Percentiles rank a stretch among this genome's conserved stretches.
phyloP scores from a whole-genome alignment of 1,140 invertebrate species.

The Platyscapa corneri region DNA sequence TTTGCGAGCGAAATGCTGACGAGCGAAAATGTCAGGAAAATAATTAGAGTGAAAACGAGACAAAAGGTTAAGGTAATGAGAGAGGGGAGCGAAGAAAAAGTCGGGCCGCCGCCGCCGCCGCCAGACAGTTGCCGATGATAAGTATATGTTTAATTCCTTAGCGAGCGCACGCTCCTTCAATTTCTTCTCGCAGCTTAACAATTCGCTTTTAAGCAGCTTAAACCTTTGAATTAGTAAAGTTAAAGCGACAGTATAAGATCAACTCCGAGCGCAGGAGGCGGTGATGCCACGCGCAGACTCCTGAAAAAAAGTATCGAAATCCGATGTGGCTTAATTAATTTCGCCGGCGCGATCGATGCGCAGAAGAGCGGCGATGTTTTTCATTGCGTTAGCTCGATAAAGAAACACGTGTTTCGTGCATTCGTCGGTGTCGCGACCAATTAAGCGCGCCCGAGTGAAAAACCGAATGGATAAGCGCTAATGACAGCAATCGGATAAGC shows the following conservation, averaged over 20 bases:
- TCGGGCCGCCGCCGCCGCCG: no score
- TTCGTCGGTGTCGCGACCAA: no score
- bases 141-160: neutral
- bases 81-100: neutral
- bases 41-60: constrained; percentile 29
- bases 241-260: neutral
- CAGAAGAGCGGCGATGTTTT: neutral
- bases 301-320: no score
- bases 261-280: neutral
- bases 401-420: no score
- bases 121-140: neutral
- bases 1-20: constrained; percentile 11
- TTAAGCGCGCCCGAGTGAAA: no score
- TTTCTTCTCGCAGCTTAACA: neutral
- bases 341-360: neutral
- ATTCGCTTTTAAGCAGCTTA: neutral
- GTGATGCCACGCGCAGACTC: neutral
- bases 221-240: neutral
- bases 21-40: constrained; percentile 11
- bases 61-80: neutral
- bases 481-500: no score
- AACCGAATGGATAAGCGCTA: no score
- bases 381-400: no score
- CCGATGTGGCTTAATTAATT: no score
- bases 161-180: neutral